phyloP scores from a whole-genome alignment of 2,888 invertebrate genomes.

The Baronia brevicornis region DNA sequence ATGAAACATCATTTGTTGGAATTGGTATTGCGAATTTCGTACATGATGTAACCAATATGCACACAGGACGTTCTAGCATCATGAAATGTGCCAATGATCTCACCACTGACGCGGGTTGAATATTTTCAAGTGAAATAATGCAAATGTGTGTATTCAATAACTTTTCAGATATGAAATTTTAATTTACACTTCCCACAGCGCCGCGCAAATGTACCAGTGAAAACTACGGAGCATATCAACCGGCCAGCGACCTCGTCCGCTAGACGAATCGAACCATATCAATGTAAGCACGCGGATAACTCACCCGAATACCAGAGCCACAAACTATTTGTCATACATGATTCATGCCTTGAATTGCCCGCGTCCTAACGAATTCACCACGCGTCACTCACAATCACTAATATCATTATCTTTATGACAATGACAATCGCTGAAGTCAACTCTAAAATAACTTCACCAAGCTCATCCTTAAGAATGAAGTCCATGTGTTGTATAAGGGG shows the following conservation, averaged over 20 bases:
- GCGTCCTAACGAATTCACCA: slow-evolving; percentile 23
- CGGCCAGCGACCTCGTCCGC: slow-evolving; percentile 35
- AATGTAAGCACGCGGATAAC: slow-evolving; percentile 26
- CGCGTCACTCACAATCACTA: slow-evolving; percentile 22
- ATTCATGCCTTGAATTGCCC: slow-evolving; percentile 33
- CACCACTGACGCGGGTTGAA: slow-evolving; percentile 26
- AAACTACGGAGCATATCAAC: slow-evolving; percentile 30
- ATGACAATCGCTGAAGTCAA: slow-evolving; percentile 1
- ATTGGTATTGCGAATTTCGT: slow-evolving; percentile 1
- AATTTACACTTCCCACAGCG: slow-evolving; percentile 4
- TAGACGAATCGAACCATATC: slow-evolving; percentile 33
- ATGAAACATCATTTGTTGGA: slow-evolving; percentile 6
- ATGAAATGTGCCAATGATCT: slow-evolving; percentile 39
- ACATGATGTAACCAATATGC: slow-evolving; percentile 3
- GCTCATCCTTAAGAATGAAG: slow-evolving; percentile 1
- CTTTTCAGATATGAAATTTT: neutral
- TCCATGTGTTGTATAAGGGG: slow-evolving; percentile 24
- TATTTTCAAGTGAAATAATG: slow-evolving; percentile 11
- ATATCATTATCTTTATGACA: slow-evolving; percentile 6
- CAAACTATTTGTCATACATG: slow-evolving; percentile 41
- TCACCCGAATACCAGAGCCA: slow-evolving; percentile 35
- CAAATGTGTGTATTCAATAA: neutral
- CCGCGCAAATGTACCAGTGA: slow-evolving; percentile 18
- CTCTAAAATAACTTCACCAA: slow-evolving; percentile 5
- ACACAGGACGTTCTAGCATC: slow-evolving; percentile 24